Evolutionary conservation across 2,113 vertebrate species (phyloP).

Genomic region (Paradoxurus hermaphroditus): DNA sequence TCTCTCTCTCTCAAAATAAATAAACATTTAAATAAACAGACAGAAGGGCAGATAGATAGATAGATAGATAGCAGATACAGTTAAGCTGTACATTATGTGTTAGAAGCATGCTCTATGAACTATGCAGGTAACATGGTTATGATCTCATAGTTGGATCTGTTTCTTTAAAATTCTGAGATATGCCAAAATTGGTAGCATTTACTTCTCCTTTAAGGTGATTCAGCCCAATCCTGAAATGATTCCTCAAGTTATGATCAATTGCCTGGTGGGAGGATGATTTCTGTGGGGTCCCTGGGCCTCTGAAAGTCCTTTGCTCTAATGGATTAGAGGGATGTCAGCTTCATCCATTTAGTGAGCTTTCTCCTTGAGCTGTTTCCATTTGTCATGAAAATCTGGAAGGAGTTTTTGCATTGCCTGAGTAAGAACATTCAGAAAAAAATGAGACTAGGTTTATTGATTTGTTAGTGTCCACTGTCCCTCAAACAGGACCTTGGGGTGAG

Average conservation of each 20-base stretch:
- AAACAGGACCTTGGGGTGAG: neutral
- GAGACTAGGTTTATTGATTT: constrained; percentile 16
- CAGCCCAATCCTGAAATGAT: neutral
- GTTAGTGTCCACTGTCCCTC: neutral
- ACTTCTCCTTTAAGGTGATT: neutral
- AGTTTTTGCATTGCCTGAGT: constrained; percentile 1
- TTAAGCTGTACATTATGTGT: neutral
- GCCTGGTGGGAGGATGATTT: neutral
- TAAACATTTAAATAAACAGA: no score
- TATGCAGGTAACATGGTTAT: neutral
- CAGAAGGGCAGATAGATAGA: no score
- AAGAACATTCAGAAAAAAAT: constrained; percentile 30
- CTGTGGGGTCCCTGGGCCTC: neutral
- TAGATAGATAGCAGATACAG: neutral
- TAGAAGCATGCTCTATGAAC: neutral
- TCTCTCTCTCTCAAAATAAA: no score
- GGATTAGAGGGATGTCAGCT: neutral
- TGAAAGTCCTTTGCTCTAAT: neutral
- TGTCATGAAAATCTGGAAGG: constrained; percentile 39
- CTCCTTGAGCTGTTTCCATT: constrained; percentile 27
- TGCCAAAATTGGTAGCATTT: neutral
- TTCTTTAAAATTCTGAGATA: neutral
- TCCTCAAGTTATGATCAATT: constrained; percentile 14
- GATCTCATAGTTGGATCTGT: neutral
- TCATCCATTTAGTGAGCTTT: constrained; percentile 39